These are phyloP conservation scores for Cataglyphis hispanica DNA, from an alignment of 1,140 invertebrate species.

Conservation along the genomic window DNA sequence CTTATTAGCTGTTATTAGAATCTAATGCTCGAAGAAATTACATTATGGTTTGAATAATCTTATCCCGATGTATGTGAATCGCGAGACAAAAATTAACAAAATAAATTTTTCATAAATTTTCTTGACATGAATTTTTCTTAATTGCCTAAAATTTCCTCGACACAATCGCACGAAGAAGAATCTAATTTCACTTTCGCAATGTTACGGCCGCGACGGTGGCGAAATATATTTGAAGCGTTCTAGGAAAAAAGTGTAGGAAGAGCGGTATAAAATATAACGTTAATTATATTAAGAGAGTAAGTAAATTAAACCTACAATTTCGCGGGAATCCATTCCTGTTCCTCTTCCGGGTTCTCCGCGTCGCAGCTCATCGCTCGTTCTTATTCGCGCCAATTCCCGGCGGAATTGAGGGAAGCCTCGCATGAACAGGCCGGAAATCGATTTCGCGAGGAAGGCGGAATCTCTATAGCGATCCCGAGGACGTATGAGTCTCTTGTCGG, in stretches of 20 bases:
- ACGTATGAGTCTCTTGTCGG: conserved; percentile 50
- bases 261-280: neutral
- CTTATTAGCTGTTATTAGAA: neutral
- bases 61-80: neutral
- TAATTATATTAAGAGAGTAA: conserved; percentile 34
- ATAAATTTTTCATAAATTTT: too few species aligned
- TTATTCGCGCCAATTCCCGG: conserved; percentile 43
- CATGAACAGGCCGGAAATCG: conserved; percentile 52
- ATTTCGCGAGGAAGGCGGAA: conserved; percentile 23
- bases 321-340: conserved; percentile 63
- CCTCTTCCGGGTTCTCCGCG: conserved; percentile 56
- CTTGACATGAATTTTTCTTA: neutral
- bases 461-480: conserved; percentile 27
- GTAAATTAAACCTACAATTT: conserved; percentile 71
- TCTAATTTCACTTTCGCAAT: neutral
- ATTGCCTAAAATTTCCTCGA: neutral
- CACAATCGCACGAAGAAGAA: neutral
- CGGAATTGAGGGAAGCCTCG: conserved; percentile 51
- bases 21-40: neutral
- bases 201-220: neutral
- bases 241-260: neutral
- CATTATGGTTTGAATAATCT: neutral
- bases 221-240: neutral
- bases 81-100: neutral
- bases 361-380: conserved; percentile 60